Evolutionary conservation across 2,888 invertebrate genomes (phyloP), one percentile per base, ranked within the genome.

Genomic region (Leptinotarsa juncta): DNA sequence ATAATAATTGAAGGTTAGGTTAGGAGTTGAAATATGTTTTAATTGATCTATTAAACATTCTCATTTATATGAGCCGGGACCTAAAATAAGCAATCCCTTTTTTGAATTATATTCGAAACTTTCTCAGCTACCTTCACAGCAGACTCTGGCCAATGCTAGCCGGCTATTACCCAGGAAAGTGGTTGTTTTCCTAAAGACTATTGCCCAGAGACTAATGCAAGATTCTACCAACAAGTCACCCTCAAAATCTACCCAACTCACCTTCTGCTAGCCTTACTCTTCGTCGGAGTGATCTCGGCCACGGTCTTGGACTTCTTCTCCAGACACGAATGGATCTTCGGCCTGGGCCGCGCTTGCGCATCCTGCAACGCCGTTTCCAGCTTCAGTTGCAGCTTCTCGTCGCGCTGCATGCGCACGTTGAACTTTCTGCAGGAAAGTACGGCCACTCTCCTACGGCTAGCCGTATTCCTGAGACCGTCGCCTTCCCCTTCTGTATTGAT

Each of bases 221-320:
- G 42, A 42, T 10, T 42, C 42, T 10, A 42, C 10, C 42, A 12
- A 42, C 42, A 42, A 42, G 42, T 42, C 0, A 42, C 5, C 42
- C 3, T 42, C 42, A 42, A 42, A 42, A 12, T 42, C 42, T 42
- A 42, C 3, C 5, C 2, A 48, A 76, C 73, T 66, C 77, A 81
- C 81, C 79, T 80, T 72, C 69, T 80, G 60, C 76, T 81, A 3
- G 66, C 50, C 70, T 75, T 78, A n/a, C 75, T 82, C 74, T 83
- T 84, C 14, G 83, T 84, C 3, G 86, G 85, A 3, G 85, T 85
- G 51, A 85, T 84, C 74, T 85, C 86, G 0, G 85, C 84, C 12
- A 86, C 79, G 15, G 82, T 84, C 12, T 75, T 75, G 4, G 81
- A 78, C 71, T 82, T 53, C 42, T 55, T 81, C 67, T 76, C 77